Conservation (phyloP, 2,888 invertebrate species). For the Hesperia comma region DNA sequence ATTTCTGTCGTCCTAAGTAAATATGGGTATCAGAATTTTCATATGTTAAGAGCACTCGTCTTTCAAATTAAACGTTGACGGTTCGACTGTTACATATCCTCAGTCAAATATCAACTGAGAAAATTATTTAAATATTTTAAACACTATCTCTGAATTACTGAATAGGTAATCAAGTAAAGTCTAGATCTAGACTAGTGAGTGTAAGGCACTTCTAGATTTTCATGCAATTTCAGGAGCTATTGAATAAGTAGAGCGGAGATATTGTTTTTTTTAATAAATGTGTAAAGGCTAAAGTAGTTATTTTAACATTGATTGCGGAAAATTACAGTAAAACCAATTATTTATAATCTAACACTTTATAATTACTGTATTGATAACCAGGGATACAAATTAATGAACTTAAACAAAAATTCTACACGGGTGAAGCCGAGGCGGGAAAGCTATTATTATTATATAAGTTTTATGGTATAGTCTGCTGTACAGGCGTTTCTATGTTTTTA, state of each 20-base stretch:
- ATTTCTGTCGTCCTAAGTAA: constrained; percentile 18
- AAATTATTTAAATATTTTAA: background rate
- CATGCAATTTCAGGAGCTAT: background rate
- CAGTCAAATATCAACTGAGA: constrained; percentile 2
- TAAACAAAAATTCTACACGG: too few relatives aligned
- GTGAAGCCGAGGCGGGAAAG: too few relatives aligned
- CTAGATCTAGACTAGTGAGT: background rate
- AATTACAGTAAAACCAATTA: too few relatives aligned
- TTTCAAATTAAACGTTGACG: constrained; percentile 7
- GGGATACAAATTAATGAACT: too few relatives aligned
- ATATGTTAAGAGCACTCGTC: constrained; percentile 2
- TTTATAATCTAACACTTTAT: too few relatives aligned
- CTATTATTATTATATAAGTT: too few relatives aligned
- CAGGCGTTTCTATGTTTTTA: too few relatives aligned
- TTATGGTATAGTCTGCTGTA: too few relatives aligned
- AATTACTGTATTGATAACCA: too few relatives aligned
- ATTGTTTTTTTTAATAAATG: background rate
- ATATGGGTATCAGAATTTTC: constrained; percentile 1
- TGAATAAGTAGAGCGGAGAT: background rate
- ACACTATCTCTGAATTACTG: background rate
- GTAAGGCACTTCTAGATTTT: background rate
- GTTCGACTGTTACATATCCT: background rate
- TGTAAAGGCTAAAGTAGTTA: too few relatives aligned
- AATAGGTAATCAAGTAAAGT: constrained; percentile 3
- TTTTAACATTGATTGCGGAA: too few relatives aligned